These are phyloP conservation scores for Pristiophorus japonicus DNA, from an alignment of 2,113 vertebrate genomes.

Conservation along the genomic window DNA sequence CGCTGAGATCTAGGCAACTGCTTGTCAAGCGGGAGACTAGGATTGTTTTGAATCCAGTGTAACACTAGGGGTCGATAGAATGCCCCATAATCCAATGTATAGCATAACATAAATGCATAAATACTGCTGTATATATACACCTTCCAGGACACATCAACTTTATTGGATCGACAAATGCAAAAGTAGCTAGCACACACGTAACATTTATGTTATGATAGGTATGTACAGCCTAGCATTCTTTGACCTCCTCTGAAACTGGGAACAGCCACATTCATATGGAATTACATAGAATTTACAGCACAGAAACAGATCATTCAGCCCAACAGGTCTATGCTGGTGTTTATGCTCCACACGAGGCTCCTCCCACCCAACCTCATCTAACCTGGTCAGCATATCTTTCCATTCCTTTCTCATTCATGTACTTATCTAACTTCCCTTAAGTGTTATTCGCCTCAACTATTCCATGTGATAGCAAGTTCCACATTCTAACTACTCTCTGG, in stretches of 20 bases:
- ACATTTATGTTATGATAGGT: background rate
- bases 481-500: background rate
- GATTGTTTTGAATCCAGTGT: background rate
- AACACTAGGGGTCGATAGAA: too few relatives aligned
- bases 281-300: too few relatives aligned
- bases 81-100: too few relatives aligned
- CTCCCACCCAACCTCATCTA: background rate
- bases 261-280: background rate
- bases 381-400: background rate
- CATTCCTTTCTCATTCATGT: background rate
- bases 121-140: too few relatives aligned
- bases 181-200: background rate
- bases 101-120: too few relatives aligned
- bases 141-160: background rate
- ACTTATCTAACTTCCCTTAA: background rate
- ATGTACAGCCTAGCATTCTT: background rate
- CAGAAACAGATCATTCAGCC: too few relatives aligned
- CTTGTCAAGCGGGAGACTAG: background rate
- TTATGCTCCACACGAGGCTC: background rate
- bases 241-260: background rate
- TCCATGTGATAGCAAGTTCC: too few relatives aligned
- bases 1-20: background rate
- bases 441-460: background rate
- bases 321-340: too few relatives aligned
- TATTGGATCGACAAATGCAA: background rate